Conservation (phyloP, 2,113 vertebrate species). For the Bombycilla garrulus region DNA sequence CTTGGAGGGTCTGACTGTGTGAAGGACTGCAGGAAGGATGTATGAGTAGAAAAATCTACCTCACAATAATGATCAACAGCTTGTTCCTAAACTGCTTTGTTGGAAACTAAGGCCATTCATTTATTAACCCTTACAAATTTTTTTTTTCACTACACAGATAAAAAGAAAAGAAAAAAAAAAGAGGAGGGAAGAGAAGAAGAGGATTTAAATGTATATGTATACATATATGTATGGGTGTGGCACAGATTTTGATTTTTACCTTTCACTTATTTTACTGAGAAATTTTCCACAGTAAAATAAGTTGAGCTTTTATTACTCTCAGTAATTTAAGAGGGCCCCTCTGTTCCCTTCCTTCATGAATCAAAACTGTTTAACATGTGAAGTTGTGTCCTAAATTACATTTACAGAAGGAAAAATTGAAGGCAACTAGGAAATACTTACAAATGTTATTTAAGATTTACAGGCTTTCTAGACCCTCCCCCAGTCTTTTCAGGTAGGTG, state of each 20-base stretch:
- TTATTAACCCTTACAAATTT: not conserved
- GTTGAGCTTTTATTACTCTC: not conserved
- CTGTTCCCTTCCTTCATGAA: not conserved
- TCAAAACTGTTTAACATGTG: not conserved
- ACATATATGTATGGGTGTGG: too few species aligned
- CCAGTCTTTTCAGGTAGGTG: not conserved
- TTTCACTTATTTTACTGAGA: not conserved
- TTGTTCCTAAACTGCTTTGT: not conserved
- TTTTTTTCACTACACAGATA: not conserved
- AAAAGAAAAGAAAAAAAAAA: too few species aligned
- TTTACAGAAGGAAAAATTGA: slow-evolving; percentile 9
- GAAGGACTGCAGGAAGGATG: not conserved
- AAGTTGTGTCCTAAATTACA: not conserved
- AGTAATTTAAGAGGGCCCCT: not conserved
- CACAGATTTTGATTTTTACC: not conserved
- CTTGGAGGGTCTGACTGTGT: not conserved
- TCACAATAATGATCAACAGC: not conserved
- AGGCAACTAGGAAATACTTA: not conserved
- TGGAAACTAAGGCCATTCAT: not conserved
- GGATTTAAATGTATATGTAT: not conserved
- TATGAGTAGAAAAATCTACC: not conserved
- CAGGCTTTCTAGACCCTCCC: not conserved
- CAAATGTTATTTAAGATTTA: not conserved
- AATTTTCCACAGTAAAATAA: not conserved
- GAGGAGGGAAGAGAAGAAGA: not conserved